Percentiles rank a stretch among this genome's conserved stretches.
Evolutionary conservation across 2,888 invertebrate species (phyloP).

Genomic region (Zelleria hepariella): DNA sequence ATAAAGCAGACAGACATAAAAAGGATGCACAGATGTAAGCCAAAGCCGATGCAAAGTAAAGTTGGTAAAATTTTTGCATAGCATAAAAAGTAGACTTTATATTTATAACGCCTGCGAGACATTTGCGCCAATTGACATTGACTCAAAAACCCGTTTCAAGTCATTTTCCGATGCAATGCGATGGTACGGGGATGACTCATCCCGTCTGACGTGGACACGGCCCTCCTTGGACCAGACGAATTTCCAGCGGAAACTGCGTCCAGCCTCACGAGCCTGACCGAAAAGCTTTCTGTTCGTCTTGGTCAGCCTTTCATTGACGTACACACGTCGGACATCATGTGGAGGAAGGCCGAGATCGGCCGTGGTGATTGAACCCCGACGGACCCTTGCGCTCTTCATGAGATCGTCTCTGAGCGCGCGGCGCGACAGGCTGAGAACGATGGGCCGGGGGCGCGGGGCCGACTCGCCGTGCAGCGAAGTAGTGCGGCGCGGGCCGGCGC

Average conservation of each 20-base stretch:
- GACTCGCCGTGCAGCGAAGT: slow-evolving; percentile 5
- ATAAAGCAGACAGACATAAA: no score
- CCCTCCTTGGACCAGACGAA: not conserved
- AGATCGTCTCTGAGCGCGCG: not conserved
- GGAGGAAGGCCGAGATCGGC: not conserved
- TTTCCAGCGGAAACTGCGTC: not conserved
- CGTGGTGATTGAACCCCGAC: not conserved
- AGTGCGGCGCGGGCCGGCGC: not conserved
- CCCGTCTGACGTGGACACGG: not conserved
- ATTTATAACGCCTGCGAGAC: no score
- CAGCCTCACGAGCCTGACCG: not conserved
- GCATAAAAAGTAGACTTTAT: no score
- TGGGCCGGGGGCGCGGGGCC: not conserved
- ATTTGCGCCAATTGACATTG: no score
- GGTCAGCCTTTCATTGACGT: not conserved
- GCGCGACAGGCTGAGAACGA: not conserved
- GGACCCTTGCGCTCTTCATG: not conserved
- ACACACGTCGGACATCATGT: not conserved
- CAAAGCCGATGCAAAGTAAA: no score
- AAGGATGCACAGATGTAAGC: no score
- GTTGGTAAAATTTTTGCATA: no score
- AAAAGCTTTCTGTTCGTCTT: not conserved
- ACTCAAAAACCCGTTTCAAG: not conserved
- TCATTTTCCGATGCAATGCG: not conserved
- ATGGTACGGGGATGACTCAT: not conserved